Base-by-base conservation (phyloP, 2,888 invertebrate genomes). In the Lepidochrysops patricia region DNA sequence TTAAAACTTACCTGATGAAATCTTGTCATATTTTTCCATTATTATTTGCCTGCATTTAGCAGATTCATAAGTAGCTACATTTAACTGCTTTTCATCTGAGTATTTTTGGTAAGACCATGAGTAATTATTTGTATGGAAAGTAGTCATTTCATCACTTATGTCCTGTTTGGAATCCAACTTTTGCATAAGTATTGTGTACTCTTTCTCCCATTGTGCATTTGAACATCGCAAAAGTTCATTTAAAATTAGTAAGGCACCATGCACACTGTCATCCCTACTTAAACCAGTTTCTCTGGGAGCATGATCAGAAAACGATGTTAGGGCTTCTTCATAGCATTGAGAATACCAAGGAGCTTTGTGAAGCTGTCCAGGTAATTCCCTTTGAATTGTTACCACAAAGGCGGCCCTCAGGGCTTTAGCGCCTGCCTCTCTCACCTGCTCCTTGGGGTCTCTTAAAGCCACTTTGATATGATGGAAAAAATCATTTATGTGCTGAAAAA, bases 201-300 rank as follows among this genome's bases (percentile, higher is more conserved):
- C 93, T 52, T 93, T 91, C 73, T 97, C 97, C 96, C 97, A 97
- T 34, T 92, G 91, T 0, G 95, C 92, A 82, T 98, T 97, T 52
- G 97, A 95, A 77, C 96, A 96, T 57, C 98, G 91, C 23, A 99
- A 89, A 0, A 99, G 90, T 84, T 99, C 99, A 83, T 99, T 98
- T 25, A 98, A 90, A 56, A 98, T 95, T 54, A 99, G 90, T 7
- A 99, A 88, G 1, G 96, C 96, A 25, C 98, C 98, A 76, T 99
- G 98, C 29, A 96, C 93, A 78, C 96, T 92, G 75, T 98, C 98
- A 75, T 99, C 98, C 65, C 94, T 91, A 19, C 93, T 94, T 57
- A 94, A 92, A 63, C 94, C 93, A 75, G 94, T 93, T 70, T 85
- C 85, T 66, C 84, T 75, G 1, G 72, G 68, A 5, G 73, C 67